Percentiles rank a stretch among this genome's conserved stretches.
Conservation (phyloP, 2,113 vertebrate genomes). For the Anguilla rostrata region DNA sequence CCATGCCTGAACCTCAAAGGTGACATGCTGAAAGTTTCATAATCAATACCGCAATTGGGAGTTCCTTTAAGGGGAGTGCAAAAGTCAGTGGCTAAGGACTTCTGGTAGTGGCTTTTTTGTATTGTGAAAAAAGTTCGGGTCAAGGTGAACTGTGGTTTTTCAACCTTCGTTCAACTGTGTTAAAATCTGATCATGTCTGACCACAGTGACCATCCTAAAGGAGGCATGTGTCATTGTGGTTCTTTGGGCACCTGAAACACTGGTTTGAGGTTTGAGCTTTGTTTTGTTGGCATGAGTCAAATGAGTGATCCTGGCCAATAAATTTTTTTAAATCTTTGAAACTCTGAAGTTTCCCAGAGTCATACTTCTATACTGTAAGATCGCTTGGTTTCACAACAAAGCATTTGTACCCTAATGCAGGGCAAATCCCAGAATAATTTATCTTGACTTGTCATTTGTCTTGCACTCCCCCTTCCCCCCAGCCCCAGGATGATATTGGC, state of each 20-base stretch:
- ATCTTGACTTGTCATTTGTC: too few species aligned
- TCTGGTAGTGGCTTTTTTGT: background rate
- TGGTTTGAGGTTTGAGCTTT: too few species aligned
- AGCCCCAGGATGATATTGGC: background rate
- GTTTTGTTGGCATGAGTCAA: too few species aligned
- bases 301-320: too few species aligned
- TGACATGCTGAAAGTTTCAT: constrained; percentile 25
- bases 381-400: background rate
- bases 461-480: too few species aligned
- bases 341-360: too few species aligned
- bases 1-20: constrained; percentile 14
- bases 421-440: background rate
- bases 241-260: too few species aligned
- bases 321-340: too few species aligned
- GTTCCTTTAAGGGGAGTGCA: background rate
- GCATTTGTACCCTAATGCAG: background rate
- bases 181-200: too few species aligned
- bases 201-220: too few species aligned
- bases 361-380: background rate
- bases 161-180: background rate
- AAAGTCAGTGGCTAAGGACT: background rate
- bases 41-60: constrained; percentile 43
- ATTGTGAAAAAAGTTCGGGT: background rate
- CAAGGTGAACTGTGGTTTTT: background rate
- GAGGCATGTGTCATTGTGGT: too few species aligned